Evolutionary conservation across 1,140 invertebrate species (phyloP).

Genomic region (Chrysomallon squamiferum): DNA sequence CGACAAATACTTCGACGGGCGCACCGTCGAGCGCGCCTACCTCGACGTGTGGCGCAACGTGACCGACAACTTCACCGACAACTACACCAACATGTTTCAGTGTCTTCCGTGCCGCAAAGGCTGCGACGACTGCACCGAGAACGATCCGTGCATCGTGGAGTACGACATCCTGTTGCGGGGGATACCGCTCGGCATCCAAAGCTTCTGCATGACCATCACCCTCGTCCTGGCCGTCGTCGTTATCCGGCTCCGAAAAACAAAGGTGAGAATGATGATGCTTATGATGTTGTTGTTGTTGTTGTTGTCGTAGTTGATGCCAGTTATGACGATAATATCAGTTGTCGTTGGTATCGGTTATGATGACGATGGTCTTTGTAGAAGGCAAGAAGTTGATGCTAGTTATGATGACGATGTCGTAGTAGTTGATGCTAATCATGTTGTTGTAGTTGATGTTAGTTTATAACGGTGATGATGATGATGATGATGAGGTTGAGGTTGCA

Average conservation of each 20-base stretch:
- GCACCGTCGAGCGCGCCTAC: conserved; percentile 47
- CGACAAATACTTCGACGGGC: conserved; percentile 44
- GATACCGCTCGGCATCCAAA: conserved; percentile 74
- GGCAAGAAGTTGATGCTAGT: background rate
- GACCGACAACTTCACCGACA: conserved; percentile 18
- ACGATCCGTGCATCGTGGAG: conserved; percentile 67
- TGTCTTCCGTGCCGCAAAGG: conserved; percentile 69
- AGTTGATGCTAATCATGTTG: too few relatives aligned
- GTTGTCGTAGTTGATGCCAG: too few relatives aligned
- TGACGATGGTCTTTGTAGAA: background rate
- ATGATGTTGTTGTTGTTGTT: background rate
- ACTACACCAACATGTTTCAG: conserved; percentile 54
- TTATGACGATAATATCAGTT: too few relatives aligned
- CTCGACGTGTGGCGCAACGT: conserved; percentile 33
- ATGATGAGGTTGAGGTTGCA: background rate
- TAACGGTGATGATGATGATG: too few relatives aligned
- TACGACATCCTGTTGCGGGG: conserved; percentile 71
- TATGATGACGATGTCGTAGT: too few relatives aligned
- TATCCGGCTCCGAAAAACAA: conserved; percentile 78
- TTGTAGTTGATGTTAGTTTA: too few relatives aligned
- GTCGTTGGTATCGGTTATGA: too few relatives aligned
- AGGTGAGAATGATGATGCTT: too few relatives aligned
- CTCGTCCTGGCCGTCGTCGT: conserved; percentile 75
- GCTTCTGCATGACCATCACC: conserved; percentile 76
- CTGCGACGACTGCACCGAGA: conserved; percentile 67